phyloP scores from a whole-genome alignment of 1,140 invertebrate genomes.

The Aphelinus certus region DNA sequence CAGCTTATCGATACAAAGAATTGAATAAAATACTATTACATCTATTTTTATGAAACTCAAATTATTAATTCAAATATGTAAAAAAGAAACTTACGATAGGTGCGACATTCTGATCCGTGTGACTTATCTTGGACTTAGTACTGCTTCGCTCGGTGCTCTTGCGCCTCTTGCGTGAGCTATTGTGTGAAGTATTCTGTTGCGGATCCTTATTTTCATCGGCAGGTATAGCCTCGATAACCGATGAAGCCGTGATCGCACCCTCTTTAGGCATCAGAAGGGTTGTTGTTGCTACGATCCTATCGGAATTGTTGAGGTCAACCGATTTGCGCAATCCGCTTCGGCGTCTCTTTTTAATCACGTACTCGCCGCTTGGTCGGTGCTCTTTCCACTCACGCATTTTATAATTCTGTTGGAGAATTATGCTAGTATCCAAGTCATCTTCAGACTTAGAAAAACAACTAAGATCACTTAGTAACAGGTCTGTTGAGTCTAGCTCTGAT shows the following conservation, averaged over 20 bases:
- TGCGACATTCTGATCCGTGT: conserved; percentile 48
- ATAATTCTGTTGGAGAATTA: conserved; percentile 61
- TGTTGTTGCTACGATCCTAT: conserved; percentile 78
- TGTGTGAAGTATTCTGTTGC: conserved; percentile 37
- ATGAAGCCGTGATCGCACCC: conserved; percentile 73
- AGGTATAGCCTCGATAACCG: conserved; percentile 74
- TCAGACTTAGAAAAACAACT: conserved; percentile 86
- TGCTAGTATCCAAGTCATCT: conserved; percentile 81
- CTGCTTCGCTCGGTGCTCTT: conserved; percentile 53
- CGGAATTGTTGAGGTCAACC: conserved; percentile 65
- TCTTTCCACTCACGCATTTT: conserved; percentile 75
- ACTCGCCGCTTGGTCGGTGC: conserved; percentile 68
- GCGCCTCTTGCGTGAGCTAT: conserved; percentile 51
- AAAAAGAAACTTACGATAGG: conserved; percentile 44
- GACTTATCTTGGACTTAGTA: conserved; percentile 48
- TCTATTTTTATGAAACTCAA: neutral
- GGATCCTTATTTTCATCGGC: conserved; percentile 56
- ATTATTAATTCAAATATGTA: neutral
- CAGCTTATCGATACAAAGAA: neutral
- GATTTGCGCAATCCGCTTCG: conserved; percentile 61
- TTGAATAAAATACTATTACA: neutral
- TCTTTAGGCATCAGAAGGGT: conserved; percentile 75
- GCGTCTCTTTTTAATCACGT: conserved; percentile 62
- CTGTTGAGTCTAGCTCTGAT: conserved; percentile 74
- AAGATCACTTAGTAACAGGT: conserved; percentile 78